Conservation (phyloP, 2,113 vertebrate species). For the Mormoops blainvillei region DNA sequence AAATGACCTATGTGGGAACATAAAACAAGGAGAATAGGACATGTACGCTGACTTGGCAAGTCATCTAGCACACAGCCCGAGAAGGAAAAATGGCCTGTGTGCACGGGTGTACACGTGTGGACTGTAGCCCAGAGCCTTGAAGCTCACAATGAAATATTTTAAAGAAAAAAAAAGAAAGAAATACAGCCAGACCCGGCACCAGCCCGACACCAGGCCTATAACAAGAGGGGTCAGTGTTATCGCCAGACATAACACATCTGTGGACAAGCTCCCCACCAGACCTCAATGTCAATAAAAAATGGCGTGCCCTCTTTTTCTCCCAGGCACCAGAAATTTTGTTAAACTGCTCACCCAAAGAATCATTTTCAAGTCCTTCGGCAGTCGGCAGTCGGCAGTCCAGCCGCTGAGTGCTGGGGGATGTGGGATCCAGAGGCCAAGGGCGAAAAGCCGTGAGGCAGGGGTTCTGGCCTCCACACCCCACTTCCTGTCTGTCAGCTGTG, state of each 20-base stretch:
- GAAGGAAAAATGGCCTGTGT: not conserved
- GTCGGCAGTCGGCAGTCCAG: not conserved
- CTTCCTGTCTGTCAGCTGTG: not conserved
- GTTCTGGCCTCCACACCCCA: not conserved
- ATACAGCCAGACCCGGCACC: not conserved
- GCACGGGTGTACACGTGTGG: fast-evolving
- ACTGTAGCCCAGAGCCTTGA: not conserved
- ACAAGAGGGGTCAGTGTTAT: not conserved
- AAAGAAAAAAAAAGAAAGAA: not conserved
- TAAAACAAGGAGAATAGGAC: not conserved
- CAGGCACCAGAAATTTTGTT: not conserved
- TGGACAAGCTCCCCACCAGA: not conserved
- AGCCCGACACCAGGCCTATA: not conserved
- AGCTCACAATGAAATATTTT: not conserved
- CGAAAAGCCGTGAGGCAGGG: not conserved
- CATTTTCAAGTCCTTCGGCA: fast-evolving
- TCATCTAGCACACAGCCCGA: not conserved
- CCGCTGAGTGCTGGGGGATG: not conserved
- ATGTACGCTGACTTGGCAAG: not conserved
- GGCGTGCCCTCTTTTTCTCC: not conserved
- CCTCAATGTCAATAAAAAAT: not conserved
- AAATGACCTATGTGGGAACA: not conserved
- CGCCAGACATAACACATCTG: fast-evolving
- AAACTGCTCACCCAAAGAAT: not conserved
- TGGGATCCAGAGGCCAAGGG: not conserved